Percentiles rank a stretch among this genome's conserved stretches.
Conservation (phyloP, 2,797 vertebrate species). For the Harpagifer antarcticus region DNA sequence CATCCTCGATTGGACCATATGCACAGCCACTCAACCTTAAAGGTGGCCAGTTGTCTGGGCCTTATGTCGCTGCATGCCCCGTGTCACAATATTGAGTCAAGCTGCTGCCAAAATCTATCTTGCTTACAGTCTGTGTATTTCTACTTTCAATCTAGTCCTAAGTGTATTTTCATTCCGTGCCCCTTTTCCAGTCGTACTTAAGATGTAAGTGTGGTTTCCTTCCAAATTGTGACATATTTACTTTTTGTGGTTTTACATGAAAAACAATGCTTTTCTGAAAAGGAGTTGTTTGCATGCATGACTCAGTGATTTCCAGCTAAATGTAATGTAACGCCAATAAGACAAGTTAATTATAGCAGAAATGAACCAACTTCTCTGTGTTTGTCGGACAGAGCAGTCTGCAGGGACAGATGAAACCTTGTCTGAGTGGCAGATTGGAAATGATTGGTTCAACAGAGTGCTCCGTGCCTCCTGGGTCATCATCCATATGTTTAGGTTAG, state of each 20-base stretch:
- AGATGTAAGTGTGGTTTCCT: conserved; percentile 32
- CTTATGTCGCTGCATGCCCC: conserved; percentile 69
- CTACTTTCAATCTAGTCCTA: conserved; percentile 33
- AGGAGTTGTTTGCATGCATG: conserved; percentile 1
- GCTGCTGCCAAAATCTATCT: conserved; percentile 50
- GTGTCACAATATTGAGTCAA: conserved; percentile 56
- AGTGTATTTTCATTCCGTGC: conserved; percentile 34
- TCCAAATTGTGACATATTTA: conserved; percentile 21
- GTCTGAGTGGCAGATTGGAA: conserved; percentile 72
- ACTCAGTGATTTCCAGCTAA: conserved; percentile 3
- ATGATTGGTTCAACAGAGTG: conserved; percentile 66
- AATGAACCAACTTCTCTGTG: conserved; percentile 18
- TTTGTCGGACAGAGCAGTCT: conserved; percentile 41
- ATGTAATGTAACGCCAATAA: conserved; percentile 6
- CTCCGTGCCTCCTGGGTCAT: conserved; percentile 66
- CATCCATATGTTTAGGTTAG: conserved; percentile 77
- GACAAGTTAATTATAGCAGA: conserved; percentile 7
- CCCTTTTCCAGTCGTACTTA: conserved; percentile 1
- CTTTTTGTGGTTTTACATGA: conserved; percentile 26
- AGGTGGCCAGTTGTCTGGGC: conserved; percentile 78
- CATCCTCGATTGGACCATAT: conserved; percentile 74
- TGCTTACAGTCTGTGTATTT: conserved; percentile 38
- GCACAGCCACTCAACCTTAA: conserved; percentile 75
- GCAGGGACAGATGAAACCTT: conserved; percentile 54
- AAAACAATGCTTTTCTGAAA: conserved; percentile 25